phyloP scores from a whole-genome alignment of 2,888 invertebrate species.

The Platycheirus albimanus region DNA sequence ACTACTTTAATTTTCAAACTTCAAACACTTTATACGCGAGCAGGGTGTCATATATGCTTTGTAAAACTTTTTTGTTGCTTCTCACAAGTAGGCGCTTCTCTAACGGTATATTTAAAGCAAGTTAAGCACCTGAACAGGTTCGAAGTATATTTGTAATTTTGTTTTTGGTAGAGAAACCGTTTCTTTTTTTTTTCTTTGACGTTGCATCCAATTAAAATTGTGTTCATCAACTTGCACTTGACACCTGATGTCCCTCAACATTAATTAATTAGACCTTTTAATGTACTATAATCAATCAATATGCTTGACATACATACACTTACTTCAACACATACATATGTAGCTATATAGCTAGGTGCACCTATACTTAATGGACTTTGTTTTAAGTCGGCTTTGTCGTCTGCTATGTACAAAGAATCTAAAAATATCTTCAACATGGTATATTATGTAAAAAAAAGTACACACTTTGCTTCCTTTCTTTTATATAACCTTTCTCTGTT shows the following conservation, averaged over 20 bases:
- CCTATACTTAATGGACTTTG: slow-evolving; percentile 38
- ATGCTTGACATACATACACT: slow-evolving; percentile 4
- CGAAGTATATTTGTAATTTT: too few relatives aligned
- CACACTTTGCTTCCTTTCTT: slow-evolving; percentile 48
- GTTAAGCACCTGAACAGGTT: too few relatives aligned
- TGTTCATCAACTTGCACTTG: slow-evolving; percentile 20
- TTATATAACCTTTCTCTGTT: slow-evolving; percentile 43
- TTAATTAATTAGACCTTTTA: slow-evolving; percentile 43
- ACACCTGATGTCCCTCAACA: slow-evolving; percentile 9
- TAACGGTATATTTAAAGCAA: too few relatives aligned
- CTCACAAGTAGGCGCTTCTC: too few relatives aligned
- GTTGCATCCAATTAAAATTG: too few relatives aligned
- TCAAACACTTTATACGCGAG: too few relatives aligned
- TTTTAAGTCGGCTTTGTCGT: neutral
- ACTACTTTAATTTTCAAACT: too few relatives aligned
- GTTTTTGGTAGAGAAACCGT: too few relatives aligned
- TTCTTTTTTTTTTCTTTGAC: too few relatives aligned
- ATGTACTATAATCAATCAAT: slow-evolving; percentile 43
- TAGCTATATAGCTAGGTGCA: too few relatives aligned
- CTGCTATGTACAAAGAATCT: slow-evolving; percentile 7
- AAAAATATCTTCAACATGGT: slow-evolving; percentile 31
- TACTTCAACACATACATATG: neutral
- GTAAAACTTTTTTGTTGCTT: too few relatives aligned
- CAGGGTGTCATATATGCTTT: too few relatives aligned
- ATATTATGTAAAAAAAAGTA: neutral